Evolutionary conservation across 2,888 invertebrate genomes (phyloP).

Genomic region (Machimus atricapillus): DNA sequence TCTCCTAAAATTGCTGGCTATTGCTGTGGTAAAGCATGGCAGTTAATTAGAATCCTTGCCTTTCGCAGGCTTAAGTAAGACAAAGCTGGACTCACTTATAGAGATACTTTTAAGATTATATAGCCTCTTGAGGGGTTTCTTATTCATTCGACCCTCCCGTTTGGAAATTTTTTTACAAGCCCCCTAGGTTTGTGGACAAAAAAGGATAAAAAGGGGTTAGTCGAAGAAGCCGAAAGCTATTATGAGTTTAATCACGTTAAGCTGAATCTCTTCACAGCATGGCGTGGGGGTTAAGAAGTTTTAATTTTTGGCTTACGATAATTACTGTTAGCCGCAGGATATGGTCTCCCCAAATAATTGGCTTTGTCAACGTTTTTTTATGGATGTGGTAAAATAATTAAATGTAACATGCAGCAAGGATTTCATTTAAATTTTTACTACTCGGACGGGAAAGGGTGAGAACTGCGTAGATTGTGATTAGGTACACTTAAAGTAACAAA

Average conservation of each 20-base stretch:
- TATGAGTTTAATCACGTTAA: slow-evolving; percentile 30
- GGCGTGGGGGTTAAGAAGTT: slow-evolving; percentile 12
- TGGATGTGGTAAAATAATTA: neutral
- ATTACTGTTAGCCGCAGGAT: neutral
- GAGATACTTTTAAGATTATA: slow-evolving; percentile 20
- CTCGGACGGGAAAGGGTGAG: too few species aligned
- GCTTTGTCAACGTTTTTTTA: neutral
- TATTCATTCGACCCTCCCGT: slow-evolving; percentile 13
- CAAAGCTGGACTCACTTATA: slow-evolving; percentile 28
- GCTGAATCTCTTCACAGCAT: slow-evolving; percentile 2
- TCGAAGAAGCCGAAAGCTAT: slow-evolving; percentile 13
- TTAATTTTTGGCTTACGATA: slow-evolving; percentile 32
- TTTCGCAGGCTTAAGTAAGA: slow-evolving; percentile 9
- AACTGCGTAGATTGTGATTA: too few species aligned
- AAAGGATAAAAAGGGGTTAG: slow-evolving; percentile 25
- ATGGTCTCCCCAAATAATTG: neutral
- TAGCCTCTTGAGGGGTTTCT: neutral
- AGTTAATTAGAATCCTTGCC: slow-evolving; percentile 10
- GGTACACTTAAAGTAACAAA: neutral
- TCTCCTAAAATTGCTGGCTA: neutral
- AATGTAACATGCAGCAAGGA: neutral
- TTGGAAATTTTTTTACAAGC: slow-evolving; percentile 14
- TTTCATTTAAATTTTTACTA: neutral
- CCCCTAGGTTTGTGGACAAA: slow-evolving; percentile 20
- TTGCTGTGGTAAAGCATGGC: neutral